Evolutionary conservation across 1,140 invertebrate genomes (phyloP), one percentile per base, ranked within the genome.

Genomic region (Hypsibius dujardini): DNA sequence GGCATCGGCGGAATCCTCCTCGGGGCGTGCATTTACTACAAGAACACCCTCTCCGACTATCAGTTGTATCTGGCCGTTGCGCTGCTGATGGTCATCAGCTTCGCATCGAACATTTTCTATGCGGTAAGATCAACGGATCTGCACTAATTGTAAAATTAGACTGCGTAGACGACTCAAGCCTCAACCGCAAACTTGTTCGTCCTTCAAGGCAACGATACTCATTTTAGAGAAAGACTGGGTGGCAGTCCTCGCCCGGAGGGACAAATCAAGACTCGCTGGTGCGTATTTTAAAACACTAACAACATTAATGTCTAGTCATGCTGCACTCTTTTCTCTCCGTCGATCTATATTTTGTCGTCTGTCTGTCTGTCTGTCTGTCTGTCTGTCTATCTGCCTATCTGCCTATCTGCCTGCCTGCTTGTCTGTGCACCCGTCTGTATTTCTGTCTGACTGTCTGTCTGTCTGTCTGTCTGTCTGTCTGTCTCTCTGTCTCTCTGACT

Each of bases 211-310:
- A 56, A n/a, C 50, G 50, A 12, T 56, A n/a, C 28, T 56, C 7
- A n/a, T 56, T 56, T 56, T 56, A n/a, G 50, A 56, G n/a, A 56
- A 56, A 56, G 50, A 56, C 50, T 56, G 50, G 50, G 50, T 56
- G n/a, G 50, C 7, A 56, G 50, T 56, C n/a, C 7, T 56, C n/a
- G 50, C 50, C 50, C 7, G 50, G 7, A n/a, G n/a, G 7, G n/a
- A 56, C n/a, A 56, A 56, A 56, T 7, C 50, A 56, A 56, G 50
- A 56, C 50, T 56, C 7, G 50, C 50, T 12, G 50, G 50, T n/a
- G n/a, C 7, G 50, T n/a, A 56, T 56, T n/a, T 28, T 28, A 28
- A 28, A n/a, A 56, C 50, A n/a, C 7, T 56, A 7, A 56, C 7
- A 56, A 56, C 50, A n/a, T 56, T n/a, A 56, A 12, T 56, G 50